Evolutionary conservation across 2,888 invertebrate species (phyloP), one percentile per base, ranked within the genome.

Genomic region (Plusia festucae): DNA sequence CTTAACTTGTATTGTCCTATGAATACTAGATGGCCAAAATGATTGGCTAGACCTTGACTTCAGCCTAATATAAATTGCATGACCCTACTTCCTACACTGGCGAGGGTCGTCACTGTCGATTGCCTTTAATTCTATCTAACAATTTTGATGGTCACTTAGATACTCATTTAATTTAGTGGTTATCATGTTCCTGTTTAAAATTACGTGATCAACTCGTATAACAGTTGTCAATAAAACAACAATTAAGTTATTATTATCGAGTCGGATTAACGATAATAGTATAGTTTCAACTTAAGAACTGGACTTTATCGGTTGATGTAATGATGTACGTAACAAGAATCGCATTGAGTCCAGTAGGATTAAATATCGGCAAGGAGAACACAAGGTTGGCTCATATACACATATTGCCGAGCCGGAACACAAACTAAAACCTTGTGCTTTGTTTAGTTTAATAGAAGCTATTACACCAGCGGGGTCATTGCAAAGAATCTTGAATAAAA

Each of bases 1-100:
- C 92, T 94, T 82, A 87, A 83, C 81, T 88, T 91, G 91, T 90
- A 92, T 92, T 93, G 89, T 88, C 88, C 91, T 90, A 90, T 89
- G 90, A 90, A 90, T 90, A 90, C 87, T 91, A 91, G 91, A 92
- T 88, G 91, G 89, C 88, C 89, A 88, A 91, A 91, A 91, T 90
- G 92, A 93, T 93, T 93, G 92, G 91, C 87, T 81, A 83, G 89
- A 88, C 94, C 94, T 93, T 93, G 94, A 93, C 91, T 93, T 90
- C 90, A 85, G 90, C 86, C 91, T 90, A 91, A 92, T 93, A 92
- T 91, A 91, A 91, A 93, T 90, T 90, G 88, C 90, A 85, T 90
- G 90, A 93, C 91, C 93, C 90, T 86, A 93, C 93, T 94, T 94
- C 94, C 94, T 92, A 87, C 86, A 90, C 87, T 81, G 80, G 70